These are phyloP conservation scores for Actenoides hombroni DNA, from an alignment of 2,113 vertebrate genomes.

Conservation along the genomic window DNA sequence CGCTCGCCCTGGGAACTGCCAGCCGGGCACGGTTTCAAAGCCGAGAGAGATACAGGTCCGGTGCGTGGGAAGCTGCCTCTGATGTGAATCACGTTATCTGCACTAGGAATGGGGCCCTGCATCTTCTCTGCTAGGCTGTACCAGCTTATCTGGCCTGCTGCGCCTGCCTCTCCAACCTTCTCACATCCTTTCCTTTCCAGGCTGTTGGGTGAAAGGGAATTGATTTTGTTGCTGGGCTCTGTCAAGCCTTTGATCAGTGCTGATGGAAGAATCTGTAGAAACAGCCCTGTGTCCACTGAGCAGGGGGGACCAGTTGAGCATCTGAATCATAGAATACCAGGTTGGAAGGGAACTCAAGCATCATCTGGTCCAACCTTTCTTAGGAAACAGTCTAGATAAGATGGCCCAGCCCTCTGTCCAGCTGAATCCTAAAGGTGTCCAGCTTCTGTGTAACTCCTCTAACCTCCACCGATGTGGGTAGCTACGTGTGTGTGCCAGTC, in stretches of 20 bases:
- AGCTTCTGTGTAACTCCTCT: neutral
- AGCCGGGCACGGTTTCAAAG: neutral
- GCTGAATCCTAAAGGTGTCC: neutral
- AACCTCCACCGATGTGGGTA: neutral
- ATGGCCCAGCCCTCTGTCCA: neutral
- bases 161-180: neutral
- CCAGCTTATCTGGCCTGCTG: neutral
- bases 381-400: neutral
- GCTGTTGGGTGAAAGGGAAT: neutral
- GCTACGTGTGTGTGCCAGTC: neutral
- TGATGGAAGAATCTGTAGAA: neutral
- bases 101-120: neutral
- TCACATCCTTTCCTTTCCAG: neutral
- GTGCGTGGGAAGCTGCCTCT: slow-evolving; percentile 24
- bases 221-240: neutral
- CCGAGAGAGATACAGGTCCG: neutral
- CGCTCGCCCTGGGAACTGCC: neutral
- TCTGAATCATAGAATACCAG: neutral
- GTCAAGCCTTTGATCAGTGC: accelerated
- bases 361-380: neutral
- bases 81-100: slow-evolving; percentile 20
- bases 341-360: neutral
- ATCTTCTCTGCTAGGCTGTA: neutral
- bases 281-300: neutral
- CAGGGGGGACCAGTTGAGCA: accelerated